A percentile compares a stretch with the other conserved stretches of the same genome.
Evolutionary conservation across 2,113 vertebrate genomes (phyloP).

Genomic region (Bufo bufo): DNA sequence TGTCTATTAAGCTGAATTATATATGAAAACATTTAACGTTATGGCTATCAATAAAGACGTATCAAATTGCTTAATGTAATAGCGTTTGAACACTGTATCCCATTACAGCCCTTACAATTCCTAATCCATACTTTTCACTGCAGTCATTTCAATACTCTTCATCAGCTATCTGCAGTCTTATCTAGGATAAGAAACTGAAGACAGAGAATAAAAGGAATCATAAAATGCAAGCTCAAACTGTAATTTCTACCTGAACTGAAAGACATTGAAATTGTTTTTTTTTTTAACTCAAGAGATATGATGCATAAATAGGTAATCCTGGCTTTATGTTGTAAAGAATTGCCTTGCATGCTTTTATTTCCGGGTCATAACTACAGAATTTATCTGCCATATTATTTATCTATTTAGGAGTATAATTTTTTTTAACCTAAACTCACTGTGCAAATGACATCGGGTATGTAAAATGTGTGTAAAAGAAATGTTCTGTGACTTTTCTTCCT

Average conservation of each 20-base stretch:
- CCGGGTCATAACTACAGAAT: not conserved
- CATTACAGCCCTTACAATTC: not conserved
- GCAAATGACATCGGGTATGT: conserved; percentile 12
- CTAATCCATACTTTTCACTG: not conserved
- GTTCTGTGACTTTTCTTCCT: conserved; percentile 20
- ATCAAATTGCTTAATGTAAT: not conserved
- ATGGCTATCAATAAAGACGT: not conserved
- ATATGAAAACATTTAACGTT: not conserved
- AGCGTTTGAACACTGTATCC: not conserved
- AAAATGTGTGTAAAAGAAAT: conserved; percentile 16
- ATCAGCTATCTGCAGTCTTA: conserved; percentile 7
- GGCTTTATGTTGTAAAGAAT: conserved; percentile 32
- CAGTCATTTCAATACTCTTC: conserved; percentile 34
- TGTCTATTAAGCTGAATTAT: not conserved
- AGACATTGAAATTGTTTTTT: conserved; percentile 21
- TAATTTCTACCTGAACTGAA: conserved; percentile 16
- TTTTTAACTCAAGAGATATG: conserved; percentile 12
- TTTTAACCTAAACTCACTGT: not conserved
- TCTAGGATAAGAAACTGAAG: not conserved
- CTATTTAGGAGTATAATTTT: conserved; percentile 12
- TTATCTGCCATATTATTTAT: conserved; percentile 39
- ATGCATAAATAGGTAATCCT: conserved; percentile 25
- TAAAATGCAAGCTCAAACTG: not conserved
- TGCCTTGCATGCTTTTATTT: conserved; percentile 41
- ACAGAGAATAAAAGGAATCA: not conserved